Conservation (phyloP, 2,888 invertebrate species). For the Galerucella calmariensis region DNA sequence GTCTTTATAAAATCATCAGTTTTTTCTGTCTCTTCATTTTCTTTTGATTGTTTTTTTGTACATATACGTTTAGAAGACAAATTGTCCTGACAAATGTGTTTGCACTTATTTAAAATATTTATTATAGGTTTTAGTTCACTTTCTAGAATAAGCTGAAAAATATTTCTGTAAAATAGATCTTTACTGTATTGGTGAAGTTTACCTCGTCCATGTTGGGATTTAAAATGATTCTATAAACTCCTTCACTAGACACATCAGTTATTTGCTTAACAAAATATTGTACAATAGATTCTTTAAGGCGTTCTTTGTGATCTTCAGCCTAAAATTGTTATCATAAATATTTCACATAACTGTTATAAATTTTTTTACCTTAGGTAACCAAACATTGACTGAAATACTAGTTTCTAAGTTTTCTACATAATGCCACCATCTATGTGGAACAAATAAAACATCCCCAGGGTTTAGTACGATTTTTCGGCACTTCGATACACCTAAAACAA, state of each 20-base stretch:
- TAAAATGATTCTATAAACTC: conserved; percentile 67
- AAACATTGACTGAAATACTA: conserved; percentile 74
- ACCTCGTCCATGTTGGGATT: conserved; percentile 75
- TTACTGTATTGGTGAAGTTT: background rate
- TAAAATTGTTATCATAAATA: conserved; percentile 5
- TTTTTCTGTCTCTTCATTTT: conserved; percentile 18
- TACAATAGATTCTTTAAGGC: conserved; percentile 74
- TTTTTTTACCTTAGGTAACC: conserved; percentile 77
- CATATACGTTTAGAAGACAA: conserved; percentile 19
- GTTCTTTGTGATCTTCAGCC: conserved; percentile 54
- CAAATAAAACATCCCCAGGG: conserved; percentile 88
- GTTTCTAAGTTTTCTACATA: conserved; percentile 88
- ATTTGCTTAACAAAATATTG: conserved; percentile 74
- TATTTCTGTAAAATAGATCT: background rate
- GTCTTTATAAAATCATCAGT: conserved; percentile 40
- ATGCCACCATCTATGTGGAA: conserved; percentile 97
- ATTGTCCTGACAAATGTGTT: conserved; percentile 36
- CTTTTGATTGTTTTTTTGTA: background rate
- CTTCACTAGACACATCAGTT: conserved; percentile 68
- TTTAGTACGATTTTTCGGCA: conserved; percentile 72
- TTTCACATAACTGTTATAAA: conserved; percentile 32
- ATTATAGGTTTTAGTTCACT: conserved; percentile 35
- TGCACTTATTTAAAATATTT: conserved; percentile 43
- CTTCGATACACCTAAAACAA: conserved; percentile 48
- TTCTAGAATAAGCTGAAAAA: conserved; percentile 42